These are phyloP conservation scores for Podarcis raffonei DNA, from an alignment of 2,113 vertebrate species.

Conservation along the genomic window DNA sequence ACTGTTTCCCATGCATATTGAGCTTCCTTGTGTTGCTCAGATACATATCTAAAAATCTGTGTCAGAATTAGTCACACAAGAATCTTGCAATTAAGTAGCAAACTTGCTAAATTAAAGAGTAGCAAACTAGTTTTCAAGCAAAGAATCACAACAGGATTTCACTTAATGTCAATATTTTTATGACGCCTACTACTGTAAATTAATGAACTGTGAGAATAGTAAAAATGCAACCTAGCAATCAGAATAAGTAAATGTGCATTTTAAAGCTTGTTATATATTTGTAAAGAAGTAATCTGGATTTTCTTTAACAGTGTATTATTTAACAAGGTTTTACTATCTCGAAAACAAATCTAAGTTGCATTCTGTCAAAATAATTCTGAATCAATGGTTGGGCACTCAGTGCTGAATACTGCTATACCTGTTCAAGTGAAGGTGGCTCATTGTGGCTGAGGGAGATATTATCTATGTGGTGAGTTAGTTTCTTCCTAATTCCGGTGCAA, in stretches of 20 bases:
- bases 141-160: conserved; percentile 18
- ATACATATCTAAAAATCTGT: background rate
- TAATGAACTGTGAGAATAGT: background rate
- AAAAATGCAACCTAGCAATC: conserved; percentile 26
- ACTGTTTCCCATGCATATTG: background rate
- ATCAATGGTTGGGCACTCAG: background rate
- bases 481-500: conserved; percentile 24
- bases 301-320: conserved; percentile 17
- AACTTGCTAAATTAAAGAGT: conserved; percentile 34
- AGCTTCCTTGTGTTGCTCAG: conserved; percentile 21
- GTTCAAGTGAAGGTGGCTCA: background rate
- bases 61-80: conserved; percentile 16
- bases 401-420: background rate
- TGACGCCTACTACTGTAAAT: conserved; percentile 17
- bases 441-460: conserved; percentile 16
- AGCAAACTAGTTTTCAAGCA: background rate
- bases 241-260: conserved; percentile 19
- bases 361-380: conserved; percentile 2
- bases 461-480: background rate
- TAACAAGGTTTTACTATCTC: background rate
- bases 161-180: conserved; percentile 20
- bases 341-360: background rate
- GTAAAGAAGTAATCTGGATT: conserved; percentile 19
- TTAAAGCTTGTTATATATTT: conserved; percentile 32
- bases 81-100: conserved; percentile 26